phyloP scores from a whole-genome alignment of 2,888 invertebrate genomes.

The Terebella lapidaria region DNA sequence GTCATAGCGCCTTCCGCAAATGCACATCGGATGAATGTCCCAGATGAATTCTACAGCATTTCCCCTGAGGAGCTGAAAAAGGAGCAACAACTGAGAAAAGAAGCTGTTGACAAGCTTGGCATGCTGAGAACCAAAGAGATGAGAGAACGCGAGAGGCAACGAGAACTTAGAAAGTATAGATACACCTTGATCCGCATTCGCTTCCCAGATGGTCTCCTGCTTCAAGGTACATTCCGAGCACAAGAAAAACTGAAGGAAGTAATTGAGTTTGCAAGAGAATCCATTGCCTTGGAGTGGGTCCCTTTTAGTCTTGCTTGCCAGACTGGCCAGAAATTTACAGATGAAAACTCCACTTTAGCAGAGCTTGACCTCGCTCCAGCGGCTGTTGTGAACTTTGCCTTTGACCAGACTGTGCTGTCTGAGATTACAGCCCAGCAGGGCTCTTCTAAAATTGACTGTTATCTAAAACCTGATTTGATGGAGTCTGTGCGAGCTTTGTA shows the following conservation, averaged over 20 bases:
- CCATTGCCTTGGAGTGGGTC: slow-evolving; percentile 63
- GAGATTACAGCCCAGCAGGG: slow-evolving; percentile 35
- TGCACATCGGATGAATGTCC: slow-evolving; percentile 59
- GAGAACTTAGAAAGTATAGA: slow-evolving; percentile 66
- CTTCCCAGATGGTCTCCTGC: slow-evolving; percentile 65
- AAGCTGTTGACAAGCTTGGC: slow-evolving; percentile 74
- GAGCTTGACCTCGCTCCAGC: slow-evolving; percentile 80
- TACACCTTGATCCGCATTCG: slow-evolving; percentile 80
- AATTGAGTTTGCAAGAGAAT: slow-evolving; percentile 74
- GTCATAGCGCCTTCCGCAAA: slow-evolving; percentile 21
- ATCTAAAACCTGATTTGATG: neutral
- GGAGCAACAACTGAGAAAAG: slow-evolving; percentile 60
- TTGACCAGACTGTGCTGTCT: slow-evolving; percentile 55
- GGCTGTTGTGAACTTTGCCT: slow-evolving; percentile 71
- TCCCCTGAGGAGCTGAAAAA: slow-evolving; percentile 76
- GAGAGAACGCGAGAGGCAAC: slow-evolving; percentile 81
- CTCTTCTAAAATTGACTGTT: neutral
- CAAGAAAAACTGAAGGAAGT: slow-evolving; percentile 71
- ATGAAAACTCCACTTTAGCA: slow-evolving; percentile 67
- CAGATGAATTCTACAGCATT: slow-evolving; percentile 78
- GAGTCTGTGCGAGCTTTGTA: neutral
- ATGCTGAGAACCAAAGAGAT: slow-evolving; percentile 89
- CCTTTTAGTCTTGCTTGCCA: slow-evolving; percentile 69
- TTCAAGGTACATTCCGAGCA: slow-evolving; percentile 81
- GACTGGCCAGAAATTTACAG: slow-evolving; percentile 66